Conservation (phyloP, 2,888 invertebrate genomes). For the Netelia inedita region DNA sequence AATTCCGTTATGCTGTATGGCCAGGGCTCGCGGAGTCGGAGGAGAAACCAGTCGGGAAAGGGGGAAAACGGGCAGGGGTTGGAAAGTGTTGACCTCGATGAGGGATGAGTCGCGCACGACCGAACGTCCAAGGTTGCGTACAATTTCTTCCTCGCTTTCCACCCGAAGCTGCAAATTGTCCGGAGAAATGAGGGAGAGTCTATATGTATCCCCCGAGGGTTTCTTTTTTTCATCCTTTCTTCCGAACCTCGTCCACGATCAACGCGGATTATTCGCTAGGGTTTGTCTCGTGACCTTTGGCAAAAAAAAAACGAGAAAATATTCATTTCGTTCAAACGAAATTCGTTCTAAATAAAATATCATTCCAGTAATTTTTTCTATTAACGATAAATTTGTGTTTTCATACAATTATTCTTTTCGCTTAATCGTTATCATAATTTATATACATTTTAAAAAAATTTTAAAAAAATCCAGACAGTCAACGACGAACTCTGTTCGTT, state of each 20-base stretch:
- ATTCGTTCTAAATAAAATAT: background rate
- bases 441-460: too few relatives aligned
- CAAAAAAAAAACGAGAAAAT: background rate
- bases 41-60: background rate
- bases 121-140: conserved; percentile 29
- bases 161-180: conserved; percentile 35
- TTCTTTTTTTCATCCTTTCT: conserved; percentile 24
- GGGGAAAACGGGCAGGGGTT: background rate
- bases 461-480: too few relatives aligned
- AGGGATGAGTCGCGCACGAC: conserved; percentile 29
- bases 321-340: background rate
- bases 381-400: background rate
- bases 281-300: background rate
- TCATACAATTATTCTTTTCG: background rate
- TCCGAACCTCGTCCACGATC: background rate
- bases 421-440: too few relatives aligned
- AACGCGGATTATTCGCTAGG: background rate
- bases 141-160: conserved; percentile 11
- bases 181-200: conserved; percentile 29
- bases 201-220: background rate
- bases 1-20: background rate
- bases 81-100: conserved; percentile 41
- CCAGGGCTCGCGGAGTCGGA: conserved; percentile 1
- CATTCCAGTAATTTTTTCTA: background rate
- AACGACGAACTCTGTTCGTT: too few relatives aligned